Evolutionary conservation across 1,140 invertebrate genomes (phyloP).

Genomic region (Eurosta solidaginis): DNA sequence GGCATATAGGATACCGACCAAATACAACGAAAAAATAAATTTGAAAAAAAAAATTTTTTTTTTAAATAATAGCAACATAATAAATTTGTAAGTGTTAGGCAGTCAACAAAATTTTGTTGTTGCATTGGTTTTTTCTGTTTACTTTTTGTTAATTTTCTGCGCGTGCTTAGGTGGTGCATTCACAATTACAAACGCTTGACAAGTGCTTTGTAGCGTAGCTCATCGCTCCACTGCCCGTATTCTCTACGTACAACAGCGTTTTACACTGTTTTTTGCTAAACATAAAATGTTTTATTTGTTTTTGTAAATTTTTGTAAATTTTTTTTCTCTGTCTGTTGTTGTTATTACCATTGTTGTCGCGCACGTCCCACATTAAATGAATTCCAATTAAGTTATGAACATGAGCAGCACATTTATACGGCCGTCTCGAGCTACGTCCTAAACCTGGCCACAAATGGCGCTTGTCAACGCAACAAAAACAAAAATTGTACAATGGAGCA

Average conservation of each 20-base stretch:
- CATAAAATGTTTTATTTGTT: background rate
- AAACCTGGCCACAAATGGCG: too few relatives aligned
- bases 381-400: conserved; percentile 26
- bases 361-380: conserved; percentile 23
- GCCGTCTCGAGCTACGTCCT: too few relatives aligned
- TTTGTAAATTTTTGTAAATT: background rate
- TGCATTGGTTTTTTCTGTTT: too few relatives aligned
- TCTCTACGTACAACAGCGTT: background rate
- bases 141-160: too few relatives aligned
- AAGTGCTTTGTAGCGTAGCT: background rate
- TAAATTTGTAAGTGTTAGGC: background rate
- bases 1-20: too few relatives aligned
- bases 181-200: conserved; percentile 3
- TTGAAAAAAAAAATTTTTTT: too few relatives aligned
- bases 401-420: background rate
- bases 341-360: background rate
- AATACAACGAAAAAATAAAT: too few relatives aligned
- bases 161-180: background rate
- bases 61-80: too few relatives aligned
- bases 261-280: too few relatives aligned
- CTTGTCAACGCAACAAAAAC: too few relatives aligned
- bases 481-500: too few relatives aligned
- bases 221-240: background rate
- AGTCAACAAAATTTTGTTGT: background rate
- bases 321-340: background rate